phyloP scores from a whole-genome alignment of 2,797 vertebrate species.

The Artibeus jamaicensis region DNA sequence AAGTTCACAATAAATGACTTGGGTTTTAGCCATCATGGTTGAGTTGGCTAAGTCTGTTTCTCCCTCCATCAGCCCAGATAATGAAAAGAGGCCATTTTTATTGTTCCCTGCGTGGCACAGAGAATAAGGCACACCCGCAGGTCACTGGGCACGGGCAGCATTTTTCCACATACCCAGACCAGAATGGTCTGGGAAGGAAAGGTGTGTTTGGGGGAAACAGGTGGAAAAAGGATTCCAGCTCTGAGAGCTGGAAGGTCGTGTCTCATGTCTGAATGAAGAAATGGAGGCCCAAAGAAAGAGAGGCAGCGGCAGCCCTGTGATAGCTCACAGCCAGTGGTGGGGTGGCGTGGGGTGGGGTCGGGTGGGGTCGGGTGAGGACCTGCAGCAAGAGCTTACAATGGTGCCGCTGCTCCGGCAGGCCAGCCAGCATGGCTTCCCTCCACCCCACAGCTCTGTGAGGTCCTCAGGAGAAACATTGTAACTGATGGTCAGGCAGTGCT shows the following conservation, averaged over 20 bases:
- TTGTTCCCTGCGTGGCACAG: not conserved
- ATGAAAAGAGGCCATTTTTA: constrained; percentile 46
- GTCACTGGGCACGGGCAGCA: not conserved
- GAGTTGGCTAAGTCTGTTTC: constrained; percentile 18
- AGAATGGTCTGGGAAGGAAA: not conserved
- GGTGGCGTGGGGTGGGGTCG: not conserved
- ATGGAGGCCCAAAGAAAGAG: not conserved
- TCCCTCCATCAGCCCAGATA: constrained; percentile 10
- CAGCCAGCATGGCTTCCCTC: not conserved
- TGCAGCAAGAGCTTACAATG: not conserved
- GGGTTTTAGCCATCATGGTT: constrained; percentile 40
- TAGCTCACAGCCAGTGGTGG: not conserved
- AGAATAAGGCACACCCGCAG: not conserved
- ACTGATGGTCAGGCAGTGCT: not conserved
- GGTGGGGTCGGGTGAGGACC: not conserved
- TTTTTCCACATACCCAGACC: not conserved
- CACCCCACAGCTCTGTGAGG: not conserved
- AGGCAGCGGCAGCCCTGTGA: not conserved
- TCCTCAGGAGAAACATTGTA: not conserved
- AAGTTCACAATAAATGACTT: constrained; percentile 49
- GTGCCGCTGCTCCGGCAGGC: accelerated
- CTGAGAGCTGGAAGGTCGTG: not conserved
- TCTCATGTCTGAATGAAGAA: not conserved
- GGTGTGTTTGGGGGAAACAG: not conserved
- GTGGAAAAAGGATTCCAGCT: not conserved